Percentiles rank a stretch among this genome's conserved stretches.
phyloP scores from a whole-genome alignment of 2,113 vertebrate genomes.

The Arvicanthis niloticus region DNA sequence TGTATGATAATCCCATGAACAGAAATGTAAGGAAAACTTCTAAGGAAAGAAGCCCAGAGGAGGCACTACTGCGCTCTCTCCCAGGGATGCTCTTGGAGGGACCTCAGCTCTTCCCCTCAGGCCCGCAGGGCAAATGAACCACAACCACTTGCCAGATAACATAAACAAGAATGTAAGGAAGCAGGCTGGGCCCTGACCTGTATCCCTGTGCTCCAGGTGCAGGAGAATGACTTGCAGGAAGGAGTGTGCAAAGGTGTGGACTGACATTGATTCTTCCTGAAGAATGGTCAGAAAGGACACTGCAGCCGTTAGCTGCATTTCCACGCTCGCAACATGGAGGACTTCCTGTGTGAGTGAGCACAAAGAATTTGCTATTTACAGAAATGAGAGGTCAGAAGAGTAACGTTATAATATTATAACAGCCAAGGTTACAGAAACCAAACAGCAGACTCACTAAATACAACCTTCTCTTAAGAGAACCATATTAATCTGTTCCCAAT shows the following conservation, averaged over 20 bases:
- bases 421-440: not conserved
- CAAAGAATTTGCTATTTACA: constrained; percentile 70
- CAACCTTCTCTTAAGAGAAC: constrained; percentile 22
- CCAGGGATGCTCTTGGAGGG: not conserved
- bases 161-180: not conserved
- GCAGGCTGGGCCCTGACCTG: constrained; percentile 85
- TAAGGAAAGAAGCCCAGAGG: not conserved
- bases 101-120: not conserved
- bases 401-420: not conserved
- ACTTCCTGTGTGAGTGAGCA: constrained; percentile 90
- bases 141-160: not conserved
- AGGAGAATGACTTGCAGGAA: constrained; percentile 95
- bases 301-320: constrained; percentile 95
- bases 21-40: constrained; percentile 8
- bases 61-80: not conserved
- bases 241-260: constrained; percentile 94
- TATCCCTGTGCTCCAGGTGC: constrained; percentile 94
- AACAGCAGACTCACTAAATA: not conserved
- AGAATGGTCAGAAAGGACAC: constrained; percentile 95
- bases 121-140: not conserved
- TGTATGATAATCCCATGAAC: not conserved
- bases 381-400: not conserved
- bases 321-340: constrained; percentile 91
- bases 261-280: constrained; percentile 95
- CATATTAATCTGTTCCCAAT: constrained; percentile 14